Conservation (phyloP, 1,140 invertebrate species). For the Heliconius melpomene region DNA sequence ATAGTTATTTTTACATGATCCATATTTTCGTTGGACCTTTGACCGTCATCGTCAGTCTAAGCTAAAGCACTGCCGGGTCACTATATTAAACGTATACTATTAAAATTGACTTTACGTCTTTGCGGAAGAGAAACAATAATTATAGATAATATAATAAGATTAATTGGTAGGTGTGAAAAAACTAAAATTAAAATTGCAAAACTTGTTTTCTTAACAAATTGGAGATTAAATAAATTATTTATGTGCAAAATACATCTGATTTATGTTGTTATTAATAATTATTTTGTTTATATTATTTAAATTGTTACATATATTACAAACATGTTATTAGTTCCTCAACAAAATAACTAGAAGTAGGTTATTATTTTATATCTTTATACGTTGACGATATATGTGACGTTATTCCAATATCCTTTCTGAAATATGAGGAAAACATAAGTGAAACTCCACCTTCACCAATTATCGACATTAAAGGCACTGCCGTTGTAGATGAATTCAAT, state of each 20-base stretch:
- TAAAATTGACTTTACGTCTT: not conserved
- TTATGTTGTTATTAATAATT: conserved; percentile 11
- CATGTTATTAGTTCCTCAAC: no score
- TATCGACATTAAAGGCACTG: no score
- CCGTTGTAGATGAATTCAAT: no score
- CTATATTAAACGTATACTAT: not conserved
- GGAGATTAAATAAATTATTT: conserved; percentile 1
- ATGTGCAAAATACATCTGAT: not conserved
- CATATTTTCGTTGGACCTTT: not conserved
- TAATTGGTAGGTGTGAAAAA: conserved; percentile 11
- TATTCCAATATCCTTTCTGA: no score
- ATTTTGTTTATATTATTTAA: not conserved
- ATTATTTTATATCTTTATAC: no score
- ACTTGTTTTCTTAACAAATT: conserved; percentile 2
- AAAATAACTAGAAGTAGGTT: no score
- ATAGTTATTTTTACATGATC: no score
- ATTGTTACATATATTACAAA: not conserved
- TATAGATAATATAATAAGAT: conserved; percentile 12
- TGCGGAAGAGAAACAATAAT: not conserved
- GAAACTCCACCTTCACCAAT: no score
- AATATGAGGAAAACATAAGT: no score
- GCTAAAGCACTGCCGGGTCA: not conserved
- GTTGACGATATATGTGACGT: no score
- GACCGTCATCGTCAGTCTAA: not conserved
- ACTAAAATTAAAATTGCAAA: conserved; percentile 15